Conservation (phyloP, 1,140 invertebrate genomes). For the Atta texana region DNA sequence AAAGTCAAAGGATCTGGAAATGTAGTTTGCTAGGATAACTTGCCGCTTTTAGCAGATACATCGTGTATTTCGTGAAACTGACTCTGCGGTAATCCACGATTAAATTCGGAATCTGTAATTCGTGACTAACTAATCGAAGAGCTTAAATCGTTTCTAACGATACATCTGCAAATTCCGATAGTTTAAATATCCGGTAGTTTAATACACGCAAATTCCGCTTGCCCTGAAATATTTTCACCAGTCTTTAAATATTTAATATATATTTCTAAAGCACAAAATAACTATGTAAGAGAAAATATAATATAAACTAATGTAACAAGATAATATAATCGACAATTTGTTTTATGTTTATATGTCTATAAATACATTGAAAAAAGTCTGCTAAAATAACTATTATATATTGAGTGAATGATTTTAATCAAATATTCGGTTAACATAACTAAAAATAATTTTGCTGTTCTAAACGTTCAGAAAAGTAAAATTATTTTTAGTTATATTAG, state of each 20-base stretch:
- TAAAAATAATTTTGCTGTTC: too few species aligned
- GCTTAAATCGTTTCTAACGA: slow-evolving; percentile 46
- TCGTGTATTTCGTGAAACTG: slow-evolving; percentile 43
- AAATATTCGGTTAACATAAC: too few species aligned
- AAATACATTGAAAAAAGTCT: too few species aligned
- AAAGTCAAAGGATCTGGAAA: slow-evolving; percentile 43
- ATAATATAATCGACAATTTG: neutral
- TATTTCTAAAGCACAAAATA: neutral
- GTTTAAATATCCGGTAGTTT: slow-evolving; percentile 33
- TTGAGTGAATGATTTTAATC: too few species aligned
- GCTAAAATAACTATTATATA: too few species aligned
- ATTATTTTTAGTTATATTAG: too few species aligned
- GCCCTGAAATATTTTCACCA: neutral
- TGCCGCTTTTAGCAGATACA: slow-evolving; percentile 34
- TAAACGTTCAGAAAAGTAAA: too few species aligned
- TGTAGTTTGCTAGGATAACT: neutral
- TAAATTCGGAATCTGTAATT: slow-evolving; percentile 65
- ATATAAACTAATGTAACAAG: neutral
- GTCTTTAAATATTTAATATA: slow-evolving; percentile 6
- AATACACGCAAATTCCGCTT: neutral
- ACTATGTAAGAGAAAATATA: neutral
- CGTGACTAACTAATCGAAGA: slow-evolving; percentile 58
- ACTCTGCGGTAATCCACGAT: slow-evolving; percentile 62
- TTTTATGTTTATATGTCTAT: neutral
- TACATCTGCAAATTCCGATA: slow-evolving; percentile 46